Percentiles rank a stretch among this genome's conserved stretches.
These are phyloP conservation scores for Melanotaenia maccullochi DNA, from an alignment of 2,797 vertebrate genomes.

Conservation along the genomic window DNA sequence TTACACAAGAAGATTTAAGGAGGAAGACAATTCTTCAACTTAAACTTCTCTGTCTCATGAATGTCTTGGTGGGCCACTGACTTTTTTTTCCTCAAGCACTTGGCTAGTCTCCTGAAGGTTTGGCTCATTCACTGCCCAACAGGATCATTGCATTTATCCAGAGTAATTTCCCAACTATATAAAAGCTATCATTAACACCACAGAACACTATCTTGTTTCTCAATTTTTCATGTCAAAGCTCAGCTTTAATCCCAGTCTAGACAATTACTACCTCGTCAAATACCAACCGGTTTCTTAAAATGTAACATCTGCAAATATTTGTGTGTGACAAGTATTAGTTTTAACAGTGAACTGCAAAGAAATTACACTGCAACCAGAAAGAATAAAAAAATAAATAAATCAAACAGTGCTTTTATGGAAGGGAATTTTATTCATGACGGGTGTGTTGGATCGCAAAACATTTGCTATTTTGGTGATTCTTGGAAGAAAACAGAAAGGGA, in stretches of 20 bases:
- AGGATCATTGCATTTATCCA: constrained; percentile 49
- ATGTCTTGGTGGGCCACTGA: constrained; percentile 45
- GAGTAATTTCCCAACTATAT: constrained; percentile 31
- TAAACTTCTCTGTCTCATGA: constrained; percentile 43
- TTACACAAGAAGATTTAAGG: constrained; percentile 42
- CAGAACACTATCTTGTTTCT: constrained; percentile 26
- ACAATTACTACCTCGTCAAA: constrained; percentile 33
- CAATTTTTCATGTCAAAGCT: constrained; percentile 27
- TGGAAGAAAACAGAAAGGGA: constrained; percentile 21
- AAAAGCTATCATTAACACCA: constrained; percentile 42
- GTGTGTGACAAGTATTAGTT: background rate
- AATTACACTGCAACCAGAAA: background rate
- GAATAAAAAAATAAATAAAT: background rate
- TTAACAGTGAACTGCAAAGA: background rate
- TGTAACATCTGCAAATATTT: constrained; percentile 6
- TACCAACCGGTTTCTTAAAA: constrained; percentile 43
- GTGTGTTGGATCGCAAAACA: constrained; percentile 43
- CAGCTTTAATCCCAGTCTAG: constrained; percentile 37
- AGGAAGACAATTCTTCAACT: constrained; percentile 38
- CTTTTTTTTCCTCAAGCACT: constrained; percentile 22
- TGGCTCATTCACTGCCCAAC: constrained; percentile 33
- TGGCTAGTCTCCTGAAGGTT: constrained; percentile 29
- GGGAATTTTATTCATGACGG: constrained; percentile 68
- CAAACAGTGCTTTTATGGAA: constrained; percentile 28
- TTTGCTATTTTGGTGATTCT: constrained; percentile 21